Evolutionary conservation across 2,888 invertebrate genomes (phyloP).

Genomic region (Petrolisthes cinctipes): DNA sequence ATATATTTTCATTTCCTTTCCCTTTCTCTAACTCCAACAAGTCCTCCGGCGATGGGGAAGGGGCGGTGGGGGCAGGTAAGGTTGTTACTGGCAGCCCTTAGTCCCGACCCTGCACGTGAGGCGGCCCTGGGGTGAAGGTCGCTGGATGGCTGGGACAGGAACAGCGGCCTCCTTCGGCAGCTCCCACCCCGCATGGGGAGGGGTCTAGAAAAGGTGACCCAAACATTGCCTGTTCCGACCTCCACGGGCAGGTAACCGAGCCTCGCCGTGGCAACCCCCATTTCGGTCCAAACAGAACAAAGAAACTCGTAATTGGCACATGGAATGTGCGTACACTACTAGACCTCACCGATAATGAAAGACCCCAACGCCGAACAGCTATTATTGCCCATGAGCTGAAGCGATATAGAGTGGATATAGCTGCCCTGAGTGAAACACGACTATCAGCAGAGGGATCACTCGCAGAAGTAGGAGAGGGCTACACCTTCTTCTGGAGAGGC

Average conservation of each 20-base stretch:
- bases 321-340: slow-evolving; percentile 12
- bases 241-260: neutral
- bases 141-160: neutral
- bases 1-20: too few species aligned
- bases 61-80: neutral
- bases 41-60: slow-evolving; percentile 11
- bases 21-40: too few species aligned
- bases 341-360: neutral
- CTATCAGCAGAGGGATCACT: neutral
- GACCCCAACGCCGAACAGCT: neutral
- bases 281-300: neutral
- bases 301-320: slow-evolving; percentile 13
- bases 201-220: too few species aligned
- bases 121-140: neutral
- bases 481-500: neutral
- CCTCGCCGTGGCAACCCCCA: neutral
- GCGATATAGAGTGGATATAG: too few species aligned
- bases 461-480: too few species aligned
- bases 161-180: slow-evolving; percentile 4
- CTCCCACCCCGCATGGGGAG: neutral
- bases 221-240: neutral
- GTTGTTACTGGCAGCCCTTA: neutral
- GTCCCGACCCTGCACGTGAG: slow-evolving; percentile 13
- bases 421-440: too few species aligned
- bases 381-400: too few species aligned